Percentiles rank a stretch among this genome's conserved stretches.
phyloP scores from a whole-genome alignment of 2,797 vertebrate species.

The Sciaenops ocellatus region DNA sequence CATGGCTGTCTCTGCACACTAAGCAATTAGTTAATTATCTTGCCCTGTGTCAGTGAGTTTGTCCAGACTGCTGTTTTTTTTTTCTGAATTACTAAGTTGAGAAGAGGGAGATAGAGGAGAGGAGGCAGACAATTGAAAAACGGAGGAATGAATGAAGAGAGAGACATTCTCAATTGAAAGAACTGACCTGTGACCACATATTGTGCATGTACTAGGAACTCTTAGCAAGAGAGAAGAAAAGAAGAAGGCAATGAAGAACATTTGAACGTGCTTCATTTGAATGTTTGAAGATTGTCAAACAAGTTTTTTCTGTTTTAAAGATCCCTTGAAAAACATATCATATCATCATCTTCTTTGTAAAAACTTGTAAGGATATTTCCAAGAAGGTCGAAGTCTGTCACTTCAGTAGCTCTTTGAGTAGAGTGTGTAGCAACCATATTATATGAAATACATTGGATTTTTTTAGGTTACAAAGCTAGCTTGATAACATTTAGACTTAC shows the following conservation, averaged over 20 bases:
- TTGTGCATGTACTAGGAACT: background rate
- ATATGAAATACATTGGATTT: background rate
- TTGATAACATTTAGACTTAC: background rate
- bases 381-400: background rate
- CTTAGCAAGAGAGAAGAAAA: constrained; percentile 16
- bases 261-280: background rate
- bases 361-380: background rate
- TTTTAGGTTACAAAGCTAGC: background rate
- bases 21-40: constrained; percentile 66
- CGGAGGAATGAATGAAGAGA: constrained; percentile 33
- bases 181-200: background rate
- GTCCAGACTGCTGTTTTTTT: constrained; percentile 44
- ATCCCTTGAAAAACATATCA: background rate
- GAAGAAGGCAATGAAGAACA: background rate
- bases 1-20: constrained; percentile 40
- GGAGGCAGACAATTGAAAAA: background rate
- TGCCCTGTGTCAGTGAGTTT: constrained; percentile 54
- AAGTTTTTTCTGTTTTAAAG: background rate
- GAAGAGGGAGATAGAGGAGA: background rate
- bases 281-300: constrained; percentile 7
- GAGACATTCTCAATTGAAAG: constrained; percentile 9
- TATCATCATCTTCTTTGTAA: background rate
- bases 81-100: constrained; percentile 33
- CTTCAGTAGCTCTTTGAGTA: no score
- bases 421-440: background rate